Evolutionary conservation across 1,140 invertebrate genomes (phyloP).

Genomic region (Sinonovacula constricta): DNA sequence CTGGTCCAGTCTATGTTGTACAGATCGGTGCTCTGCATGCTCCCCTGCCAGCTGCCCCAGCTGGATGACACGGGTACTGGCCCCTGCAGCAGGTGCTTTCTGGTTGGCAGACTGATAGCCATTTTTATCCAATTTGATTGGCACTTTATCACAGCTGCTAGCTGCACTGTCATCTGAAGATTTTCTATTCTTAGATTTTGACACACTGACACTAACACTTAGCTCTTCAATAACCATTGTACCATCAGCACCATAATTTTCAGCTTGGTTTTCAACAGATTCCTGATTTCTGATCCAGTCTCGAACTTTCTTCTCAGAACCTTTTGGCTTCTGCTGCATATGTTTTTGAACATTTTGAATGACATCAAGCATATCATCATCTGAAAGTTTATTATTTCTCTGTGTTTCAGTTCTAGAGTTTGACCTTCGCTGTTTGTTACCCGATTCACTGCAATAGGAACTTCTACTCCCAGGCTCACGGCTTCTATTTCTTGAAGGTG

Average conservation of each 20-base stretch:
- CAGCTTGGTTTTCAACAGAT: neutral
- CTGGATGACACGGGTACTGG: neutral
- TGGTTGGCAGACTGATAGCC: neutral
- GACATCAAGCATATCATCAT: no score
- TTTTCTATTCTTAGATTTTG: neutral
- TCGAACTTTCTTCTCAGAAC: constrained; percentile 48
- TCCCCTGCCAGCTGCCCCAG: neutral
- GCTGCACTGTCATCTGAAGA: constrained; percentile 1
- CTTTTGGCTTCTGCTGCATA: no score
- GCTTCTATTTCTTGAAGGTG: constrained; percentile 25
- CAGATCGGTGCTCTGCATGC: neutral
- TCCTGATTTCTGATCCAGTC: constrained; percentile 49
- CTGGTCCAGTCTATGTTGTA: constrained; percentile 32
- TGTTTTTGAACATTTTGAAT: no score
- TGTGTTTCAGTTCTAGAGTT: no score
- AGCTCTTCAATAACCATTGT: constrained; percentile 33
- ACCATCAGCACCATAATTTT: neutral
- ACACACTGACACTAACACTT: constrained; percentile 28
- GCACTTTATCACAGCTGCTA: constrained; percentile 22
- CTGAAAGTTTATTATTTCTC: no score
- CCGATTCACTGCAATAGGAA: constrained; percentile 14
- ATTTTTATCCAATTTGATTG: constrained; percentile 29
- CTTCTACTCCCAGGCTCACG: constrained; percentile 13
- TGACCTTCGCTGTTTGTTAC: constrained; percentile 2
- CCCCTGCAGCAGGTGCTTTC: neutral